Evolutionary conservation across 1,140 invertebrate species (phyloP).

Genomic region (Mizuhopecten yessoensis): DNA sequence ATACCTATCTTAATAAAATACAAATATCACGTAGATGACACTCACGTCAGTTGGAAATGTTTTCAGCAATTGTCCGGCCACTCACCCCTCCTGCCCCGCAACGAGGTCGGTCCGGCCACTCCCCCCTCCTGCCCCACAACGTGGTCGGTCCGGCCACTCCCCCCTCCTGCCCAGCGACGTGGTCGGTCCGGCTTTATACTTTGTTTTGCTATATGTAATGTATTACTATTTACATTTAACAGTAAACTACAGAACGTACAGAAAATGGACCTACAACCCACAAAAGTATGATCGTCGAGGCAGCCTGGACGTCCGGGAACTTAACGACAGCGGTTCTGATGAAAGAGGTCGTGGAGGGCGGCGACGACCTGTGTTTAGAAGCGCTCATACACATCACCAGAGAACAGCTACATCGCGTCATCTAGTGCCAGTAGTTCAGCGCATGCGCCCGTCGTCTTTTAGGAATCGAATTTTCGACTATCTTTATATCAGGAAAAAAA

Average conservation of each 20-base stretch:
- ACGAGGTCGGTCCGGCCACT: too few relatives aligned
- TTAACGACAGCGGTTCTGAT: background rate
- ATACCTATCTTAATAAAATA: too few relatives aligned
- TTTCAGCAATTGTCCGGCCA: too few relatives aligned
- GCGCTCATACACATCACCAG: background rate
- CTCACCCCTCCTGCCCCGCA: too few relatives aligned
- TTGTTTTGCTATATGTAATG: too few relatives aligned
- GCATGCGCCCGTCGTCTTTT: background rate
- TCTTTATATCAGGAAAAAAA: background rate
- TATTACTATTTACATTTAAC: background rate
- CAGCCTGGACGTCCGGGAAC: background rate
- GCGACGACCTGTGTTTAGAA: background rate
- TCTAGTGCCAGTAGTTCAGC: background rate
- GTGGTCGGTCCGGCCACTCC: too few relatives aligned
- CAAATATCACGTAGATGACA: too few relatives aligned
- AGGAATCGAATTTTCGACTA: background rate
- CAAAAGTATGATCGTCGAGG: background rate
- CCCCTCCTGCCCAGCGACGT: too few relatives aligned
- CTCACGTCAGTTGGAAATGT: too few relatives aligned
- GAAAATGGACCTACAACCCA: background rate
- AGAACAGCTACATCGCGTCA: background rate
- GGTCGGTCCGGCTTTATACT: too few relatives aligned
- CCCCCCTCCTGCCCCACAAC: too few relatives aligned
- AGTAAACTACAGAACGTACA: background rate
- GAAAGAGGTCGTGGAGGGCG: background rate